A percentile compares a stretch with the other conserved stretches of the same genome.
These are phyloP conservation scores for Leptopilina syphax DNA, from an alignment of 2,888 invertebrate species.

Conservation along the genomic window DNA sequence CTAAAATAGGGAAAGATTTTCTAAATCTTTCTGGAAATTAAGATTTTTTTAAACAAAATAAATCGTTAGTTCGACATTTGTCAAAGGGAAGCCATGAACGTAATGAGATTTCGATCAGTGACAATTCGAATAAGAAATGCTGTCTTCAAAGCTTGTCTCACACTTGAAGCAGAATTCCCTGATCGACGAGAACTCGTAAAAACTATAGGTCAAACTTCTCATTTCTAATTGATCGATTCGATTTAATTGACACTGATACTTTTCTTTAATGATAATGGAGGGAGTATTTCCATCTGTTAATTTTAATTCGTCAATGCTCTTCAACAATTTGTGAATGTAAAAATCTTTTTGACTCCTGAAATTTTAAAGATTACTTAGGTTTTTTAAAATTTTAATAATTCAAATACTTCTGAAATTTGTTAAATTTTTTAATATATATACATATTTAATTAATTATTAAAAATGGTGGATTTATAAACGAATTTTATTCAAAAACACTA, in stretches of 20 bases:
- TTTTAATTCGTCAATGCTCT: not conserved
- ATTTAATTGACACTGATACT: not conserved
- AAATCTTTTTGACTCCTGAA: not conserved
- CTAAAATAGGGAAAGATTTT: not conserved
- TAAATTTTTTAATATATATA: too few relatives aligned
- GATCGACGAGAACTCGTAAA: slow-evolving; percentile 3
- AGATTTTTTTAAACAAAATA: not conserved
- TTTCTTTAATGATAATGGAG: not conserved
- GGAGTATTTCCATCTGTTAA: not conserved
- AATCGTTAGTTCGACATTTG: slow-evolving; percentile 21
- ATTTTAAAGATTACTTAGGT: too few relatives aligned
- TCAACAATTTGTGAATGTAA: too few relatives aligned
- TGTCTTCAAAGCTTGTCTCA: not conserved
- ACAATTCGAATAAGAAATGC: not conserved
- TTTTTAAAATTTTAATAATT: too few relatives aligned
- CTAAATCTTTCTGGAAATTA: not conserved
- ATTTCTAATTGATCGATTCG: not conserved
- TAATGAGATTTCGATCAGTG: slow-evolving; percentile 23
- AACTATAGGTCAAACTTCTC: not conserved
- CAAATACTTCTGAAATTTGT: too few relatives aligned
- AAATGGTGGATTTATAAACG: too few relatives aligned
- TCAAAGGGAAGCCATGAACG: not conserved
- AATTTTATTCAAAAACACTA: too few relatives aligned
- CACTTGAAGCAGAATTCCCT: not conserved
- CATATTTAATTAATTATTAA: too few relatives aligned